Percentiles rank a stretch among this genome's conserved stretches.
Evolutionary conservation across 2,888 invertebrate species (phyloP).

Genomic region (Eustalomyia histrio): DNA sequence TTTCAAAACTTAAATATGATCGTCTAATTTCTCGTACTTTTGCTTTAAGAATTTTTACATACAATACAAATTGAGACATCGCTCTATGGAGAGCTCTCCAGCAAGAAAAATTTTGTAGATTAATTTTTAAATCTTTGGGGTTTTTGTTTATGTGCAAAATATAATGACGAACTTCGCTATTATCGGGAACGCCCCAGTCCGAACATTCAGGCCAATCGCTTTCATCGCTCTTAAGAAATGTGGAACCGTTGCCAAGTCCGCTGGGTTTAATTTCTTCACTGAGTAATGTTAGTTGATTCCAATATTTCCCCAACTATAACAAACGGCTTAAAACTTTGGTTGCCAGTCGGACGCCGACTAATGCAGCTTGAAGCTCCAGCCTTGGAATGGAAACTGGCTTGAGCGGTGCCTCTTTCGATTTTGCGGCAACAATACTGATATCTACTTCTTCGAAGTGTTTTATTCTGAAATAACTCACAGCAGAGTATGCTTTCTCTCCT

Average conservation of each 20-base stretch:
- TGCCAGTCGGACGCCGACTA: conserved; percentile 41
- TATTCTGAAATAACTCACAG: conserved; percentile 46
- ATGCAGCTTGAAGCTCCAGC: conserved; percentile 52
- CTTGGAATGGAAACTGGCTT: conserved; percentile 54
- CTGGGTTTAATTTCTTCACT: conserved; percentile 57
- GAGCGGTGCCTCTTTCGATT: conserved; percentile 46
- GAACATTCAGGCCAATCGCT: conserved; percentile 19
- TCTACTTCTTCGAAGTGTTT: conserved; percentile 9
- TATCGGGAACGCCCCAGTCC: not conserved
- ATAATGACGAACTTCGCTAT: not conserved
- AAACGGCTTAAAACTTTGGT: conserved; percentile 50
- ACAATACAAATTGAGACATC: not conserved
- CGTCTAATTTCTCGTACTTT: not conserved
- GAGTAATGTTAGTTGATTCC: conserved; percentile 48
- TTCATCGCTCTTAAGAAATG: conserved; percentile 17
- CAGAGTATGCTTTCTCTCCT: conserved; percentile 51
- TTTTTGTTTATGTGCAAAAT: not conserved
- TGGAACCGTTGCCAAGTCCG: conserved; percentile 59
- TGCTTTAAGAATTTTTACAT: not conserved
- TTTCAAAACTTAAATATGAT: not conserved
- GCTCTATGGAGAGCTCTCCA: not conserved
- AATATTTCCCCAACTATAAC: conserved; percentile 59
- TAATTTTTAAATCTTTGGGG: not conserved
- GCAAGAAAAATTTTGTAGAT: not conserved
- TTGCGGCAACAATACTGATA: conserved; percentile 37